Base-by-base conservation (phyloP, 1,140 invertebrate genomes). In the Heliothis virescens region DNA sequence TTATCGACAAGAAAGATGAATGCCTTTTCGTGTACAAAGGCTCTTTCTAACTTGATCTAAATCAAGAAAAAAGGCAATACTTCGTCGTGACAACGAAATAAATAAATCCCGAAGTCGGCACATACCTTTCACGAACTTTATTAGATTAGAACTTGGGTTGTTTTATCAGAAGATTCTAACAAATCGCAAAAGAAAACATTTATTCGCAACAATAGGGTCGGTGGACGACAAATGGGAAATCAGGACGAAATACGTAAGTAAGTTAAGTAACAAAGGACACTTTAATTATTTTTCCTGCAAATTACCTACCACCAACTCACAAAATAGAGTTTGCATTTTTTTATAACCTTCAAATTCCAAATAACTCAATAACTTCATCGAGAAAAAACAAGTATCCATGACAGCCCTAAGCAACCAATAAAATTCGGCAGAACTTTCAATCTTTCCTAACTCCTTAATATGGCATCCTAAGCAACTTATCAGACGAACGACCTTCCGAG, bases 101-200 rank as follows among this genome's bases (percentile, higher is more conserved):
- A 47, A 48, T 48, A 67, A 67, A 67, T 67, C 41, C n/a, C 16
- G 7, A 67, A 67, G 41, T 15, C 63, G n/a, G 26, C 48, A 52
- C 26, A 13, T 69, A 53, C 67, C 67, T 71, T 71, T 71, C 67
- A 53, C 18, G 7, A 71, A 29, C 1, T 67, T 71, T 71, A 53
- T 53, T 71, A 53, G 18, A 53, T 71, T 53, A 71, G 21, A n/a
- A 71, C 12, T 52, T 71, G 12, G 15, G 67, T 48, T 67, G 63
- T 67, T 67, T 67, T 48, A 48, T 71, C 67, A 29, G 52, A 71
- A 21, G 13, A 29, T 52, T 41, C 67, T 52, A 53, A 71, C 67
- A 71, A 71, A 71, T 71, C 47, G 52, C 67, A 50, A 29, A 71
- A 18, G 48, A 71, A 71, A 52, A 26, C 21, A n/a, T 47, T 50